A percentile compares a stretch with the other conserved stretches of the same genome.
These are phyloP conservation scores for Gonatopus flavifemur DNA, from an alignment of 1,140 invertebrate species.

Conservation along the genomic window DNA sequence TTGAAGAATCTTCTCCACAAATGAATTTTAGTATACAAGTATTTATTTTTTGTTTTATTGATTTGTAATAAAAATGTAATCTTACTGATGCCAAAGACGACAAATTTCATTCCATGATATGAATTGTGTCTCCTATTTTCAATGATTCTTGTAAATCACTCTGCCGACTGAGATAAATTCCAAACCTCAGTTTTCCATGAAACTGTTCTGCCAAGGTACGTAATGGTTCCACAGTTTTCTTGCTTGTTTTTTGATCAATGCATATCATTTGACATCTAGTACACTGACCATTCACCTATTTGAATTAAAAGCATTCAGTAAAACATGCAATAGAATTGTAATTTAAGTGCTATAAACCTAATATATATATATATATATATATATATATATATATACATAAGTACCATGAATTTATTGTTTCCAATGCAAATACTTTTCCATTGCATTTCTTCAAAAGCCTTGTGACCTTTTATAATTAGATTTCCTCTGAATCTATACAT, in stretches of 20 bases:
- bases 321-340: neutral
- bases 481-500: slow-evolving; percentile 71
- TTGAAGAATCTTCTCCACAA: slow-evolving; percentile 37
- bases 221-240: slow-evolving; percentile 82
- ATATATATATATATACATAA: slow-evolving; percentile 16
- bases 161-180: slow-evolving; percentile 66
- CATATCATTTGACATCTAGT: slow-evolving; percentile 93
- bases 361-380: neutral
- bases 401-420: slow-evolving; percentile 67
- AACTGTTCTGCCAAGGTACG: slow-evolving; percentile 74
- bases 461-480: slow-evolving; percentile 64
- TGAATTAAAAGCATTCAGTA: neutral
- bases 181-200: slow-evolving; percentile 76
- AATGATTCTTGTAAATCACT: slow-evolving; percentile 25
- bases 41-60: no score
- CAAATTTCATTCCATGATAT: no score
- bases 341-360: neutral
- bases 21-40: no score
- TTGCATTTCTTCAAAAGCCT: slow-evolving; percentile 74
- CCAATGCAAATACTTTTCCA: slow-evolving; percentile 75
- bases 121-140: slow-evolving; percentile 40
- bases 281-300: slow-evolving; percentile 75
- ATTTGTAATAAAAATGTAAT: no score
- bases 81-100: no score
- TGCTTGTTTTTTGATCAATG: slow-evolving; percentile 81